Base-by-base conservation (phyloP, 2,113 vertebrate species). In the Gorsachius goisagi region DNA sequence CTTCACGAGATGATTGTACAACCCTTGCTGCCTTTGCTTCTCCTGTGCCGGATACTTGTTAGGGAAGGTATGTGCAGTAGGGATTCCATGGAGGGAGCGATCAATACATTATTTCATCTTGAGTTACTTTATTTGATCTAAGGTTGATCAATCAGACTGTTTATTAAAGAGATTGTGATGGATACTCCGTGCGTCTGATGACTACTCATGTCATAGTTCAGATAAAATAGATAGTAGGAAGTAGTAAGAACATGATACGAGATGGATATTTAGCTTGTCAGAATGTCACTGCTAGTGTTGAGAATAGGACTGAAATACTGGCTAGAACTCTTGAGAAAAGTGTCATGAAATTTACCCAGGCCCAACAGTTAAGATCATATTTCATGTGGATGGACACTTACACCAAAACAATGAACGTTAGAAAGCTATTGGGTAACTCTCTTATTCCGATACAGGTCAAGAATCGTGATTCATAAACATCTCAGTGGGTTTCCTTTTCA, bases 381-480 rank as follows among this genome's bases (percentile, higher is more conserved):
- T 91, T 97, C 90, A 85, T 22, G 9, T 50, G 75, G 94, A 95
- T 88, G 75, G 82, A 88, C 41, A 32, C 63, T 93, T 93, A 79
- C 5, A 80, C 85, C 85, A 83, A 88, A 96, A 90, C 82, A 94
- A 89, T 72, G 69, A 91, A 79, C 73, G 55, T 83, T 53, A 83
- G 78, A 73, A 96, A 92, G 90, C 90, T 71, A 14, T 55, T 76
- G 45, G 88, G n/a, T 90, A 80, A 88, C 75, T 94, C 55, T 85
- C 37, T 66, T 62, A 66, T 76, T 72, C 93, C 77, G 95, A 59
- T 95, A 74, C 67, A 62, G 82, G 92, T 93, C 95, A 92, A 85
- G 93, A 92, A 89, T 83, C 15, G 32, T 89, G 94, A 89, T 91
- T 96, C 59, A 76, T 85, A 86, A 90, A 88, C 88, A 91, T 85